Base-by-base conservation (phyloP, 2,888 invertebrate species). In the Tenthredo distinguenda region DNA sequence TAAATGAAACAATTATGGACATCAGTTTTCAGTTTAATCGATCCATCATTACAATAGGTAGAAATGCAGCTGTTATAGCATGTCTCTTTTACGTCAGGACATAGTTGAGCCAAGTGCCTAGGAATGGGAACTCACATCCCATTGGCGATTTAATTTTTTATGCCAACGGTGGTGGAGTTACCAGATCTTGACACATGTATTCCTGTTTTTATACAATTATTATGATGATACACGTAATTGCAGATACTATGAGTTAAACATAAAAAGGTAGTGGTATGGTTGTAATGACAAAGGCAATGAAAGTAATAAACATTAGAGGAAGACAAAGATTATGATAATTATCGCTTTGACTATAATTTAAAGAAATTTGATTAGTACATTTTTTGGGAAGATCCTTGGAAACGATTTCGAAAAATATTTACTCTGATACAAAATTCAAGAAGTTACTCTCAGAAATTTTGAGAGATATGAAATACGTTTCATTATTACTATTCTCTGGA, bases 81-180 rank as follows among this genome's bases (percentile, higher is more conserved):
- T 34, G 34, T 21, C 0, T 43, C 9, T 3, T 1, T 12, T n/a
- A 74, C 9, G 43, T 0, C 9, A 21, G 58, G 34, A 40, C 40
- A 81, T 62, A 81, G 81, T 62, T 81, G 81, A 81, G 21, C 62
- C 58, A 81, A 40, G 95, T 95, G 94, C 93, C 96, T 95, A 96
- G 95, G 96, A 95, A 94, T 94, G 95, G 96, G 96, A 96, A 96
- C 96, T 96, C 96, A 94, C 95, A 96, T 95, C 95, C 96, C 96
- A 96, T 96, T 96, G 96, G 96, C 96, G 94, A 92, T 93, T 91
- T 91, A 88, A 93, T 90, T 91, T 94, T 93, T 37, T 86, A 94
- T 94, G 96, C 96, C 96, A 96, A 96, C 96, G 96, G 96, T 96
- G 96, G 96, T 96, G 96, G 96, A 96, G 96, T 96, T 96, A 96